Conservation (phyloP, 2,888 invertebrate genomes). For the Epirrita christyi region DNA sequence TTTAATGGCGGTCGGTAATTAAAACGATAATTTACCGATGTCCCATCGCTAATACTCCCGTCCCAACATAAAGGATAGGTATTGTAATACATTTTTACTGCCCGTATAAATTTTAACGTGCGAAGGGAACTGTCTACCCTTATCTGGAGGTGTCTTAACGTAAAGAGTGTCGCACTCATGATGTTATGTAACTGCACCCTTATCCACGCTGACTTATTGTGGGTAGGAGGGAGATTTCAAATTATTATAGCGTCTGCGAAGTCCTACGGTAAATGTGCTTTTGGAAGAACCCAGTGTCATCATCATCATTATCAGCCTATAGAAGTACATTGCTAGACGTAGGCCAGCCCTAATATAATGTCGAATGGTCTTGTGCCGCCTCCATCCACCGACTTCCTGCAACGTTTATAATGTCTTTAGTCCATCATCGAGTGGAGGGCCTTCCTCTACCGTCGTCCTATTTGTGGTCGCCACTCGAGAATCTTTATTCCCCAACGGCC, state of each 20-base stretch:
- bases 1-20: constrained; percentile 39
- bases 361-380: too few species aligned
- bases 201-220: constrained; percentile 26
- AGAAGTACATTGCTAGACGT: too few species aligned
- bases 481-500: too few species aligned
- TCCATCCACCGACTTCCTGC: too few species aligned
- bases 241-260: constrained; percentile 12
- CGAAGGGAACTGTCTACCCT: constrained; percentile 38
- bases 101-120: constrained; percentile 59
- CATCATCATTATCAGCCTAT: too few species aligned
- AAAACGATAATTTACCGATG: constrained; percentile 52
- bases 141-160: constrained; percentile 54
- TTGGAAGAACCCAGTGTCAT: background rate
- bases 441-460: too few species aligned
- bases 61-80: constrained; percentile 38
- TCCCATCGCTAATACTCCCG: constrained; percentile 44
- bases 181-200: constrained; percentile 32
- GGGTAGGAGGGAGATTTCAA: constrained; percentile 16
- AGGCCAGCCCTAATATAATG: too few species aligned
- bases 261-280: background rate
- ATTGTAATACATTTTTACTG: constrained; percentile 55
- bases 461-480: too few species aligned
- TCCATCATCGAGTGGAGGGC: too few species aligned
- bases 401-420: too few species aligned
- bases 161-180: constrained; percentile 39